Evolutionary conservation across 2,113 vertebrate species (phyloP).

Genomic region (Cochlearius cochlearius): DNA sequence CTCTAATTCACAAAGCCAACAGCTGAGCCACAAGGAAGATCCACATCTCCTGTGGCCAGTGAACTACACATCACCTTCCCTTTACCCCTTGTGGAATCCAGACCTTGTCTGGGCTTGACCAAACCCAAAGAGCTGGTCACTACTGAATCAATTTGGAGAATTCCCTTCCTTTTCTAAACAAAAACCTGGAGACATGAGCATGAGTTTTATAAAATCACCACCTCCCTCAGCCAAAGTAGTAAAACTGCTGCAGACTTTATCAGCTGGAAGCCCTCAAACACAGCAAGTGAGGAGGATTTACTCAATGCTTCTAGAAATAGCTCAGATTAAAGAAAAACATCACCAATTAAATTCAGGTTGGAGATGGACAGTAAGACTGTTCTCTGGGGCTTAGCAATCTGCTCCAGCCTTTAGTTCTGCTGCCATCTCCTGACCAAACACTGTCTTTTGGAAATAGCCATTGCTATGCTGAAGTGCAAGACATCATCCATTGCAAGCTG

Average conservation of each 20-base stretch:
- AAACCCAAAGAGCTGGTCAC: background rate
- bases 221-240: background rate
- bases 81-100: background rate
- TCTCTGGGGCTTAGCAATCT: background rate
- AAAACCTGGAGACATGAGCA: background rate
- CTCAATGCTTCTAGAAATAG: background rate
- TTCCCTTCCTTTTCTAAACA: background rate
- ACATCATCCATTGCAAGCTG: background rate
- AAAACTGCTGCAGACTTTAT: background rate
- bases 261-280: background rate
- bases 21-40: background rate
- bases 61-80: background rate
- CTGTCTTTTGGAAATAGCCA: background rate
- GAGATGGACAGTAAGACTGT: background rate
- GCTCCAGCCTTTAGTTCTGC: background rate
- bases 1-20: background rate
- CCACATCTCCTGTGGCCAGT: background rate
- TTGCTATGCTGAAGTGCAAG: background rate
- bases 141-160: background rate
- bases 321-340: background rate
- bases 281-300: background rate
- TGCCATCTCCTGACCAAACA: constrained; percentile 50
- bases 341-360: background rate
- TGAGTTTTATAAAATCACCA: background rate
- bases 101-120: background rate